Percentiles rank a stretch among this genome's conserved stretches.
Conservation (phyloP, 2,113 vertebrate genomes). For the Lanius ludovicianus region DNA sequence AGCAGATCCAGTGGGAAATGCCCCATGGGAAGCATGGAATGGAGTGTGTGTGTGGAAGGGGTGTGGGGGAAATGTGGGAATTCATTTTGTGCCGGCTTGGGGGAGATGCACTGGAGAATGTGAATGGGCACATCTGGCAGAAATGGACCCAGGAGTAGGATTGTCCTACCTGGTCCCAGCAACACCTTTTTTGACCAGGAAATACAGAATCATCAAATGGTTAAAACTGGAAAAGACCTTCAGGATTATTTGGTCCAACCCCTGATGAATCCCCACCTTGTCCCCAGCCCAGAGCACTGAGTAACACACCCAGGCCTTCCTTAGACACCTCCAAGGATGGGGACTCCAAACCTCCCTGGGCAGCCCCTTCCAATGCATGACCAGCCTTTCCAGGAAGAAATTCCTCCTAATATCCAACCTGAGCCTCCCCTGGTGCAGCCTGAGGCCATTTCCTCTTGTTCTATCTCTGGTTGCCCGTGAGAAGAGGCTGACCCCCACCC, state of each 20-base stretch:
- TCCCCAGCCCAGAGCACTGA: not conserved
- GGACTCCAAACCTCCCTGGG: not conserved
- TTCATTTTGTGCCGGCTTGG: not conserved
- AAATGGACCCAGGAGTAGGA: not conserved
- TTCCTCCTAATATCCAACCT: not conserved
- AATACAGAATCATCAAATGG: not conserved
- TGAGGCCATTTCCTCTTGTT: not conserved
- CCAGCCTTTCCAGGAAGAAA: not conserved
- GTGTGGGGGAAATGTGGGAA: not conserved
- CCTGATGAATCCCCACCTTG: not conserved
- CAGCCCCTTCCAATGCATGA: fast-evolving
- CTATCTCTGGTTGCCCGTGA: not conserved
- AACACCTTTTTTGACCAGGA: not conserved
- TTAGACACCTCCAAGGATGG: not conserved
- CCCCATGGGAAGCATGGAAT: not conserved
- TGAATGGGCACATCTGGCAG: not conserved
- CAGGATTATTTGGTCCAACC: not conserved
- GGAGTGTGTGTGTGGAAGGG: fast-evolving
- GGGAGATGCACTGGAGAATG: not conserved
- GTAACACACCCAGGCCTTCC: not conserved
- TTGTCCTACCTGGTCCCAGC: not conserved
- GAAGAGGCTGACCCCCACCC: not conserved
- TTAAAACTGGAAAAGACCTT: not conserved
- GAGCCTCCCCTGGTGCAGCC: not conserved
- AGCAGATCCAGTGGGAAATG: not conserved